phyloP scores from a whole-genome alignment of 2,113 vertebrate species.

The Mustelus asterias region DNA sequence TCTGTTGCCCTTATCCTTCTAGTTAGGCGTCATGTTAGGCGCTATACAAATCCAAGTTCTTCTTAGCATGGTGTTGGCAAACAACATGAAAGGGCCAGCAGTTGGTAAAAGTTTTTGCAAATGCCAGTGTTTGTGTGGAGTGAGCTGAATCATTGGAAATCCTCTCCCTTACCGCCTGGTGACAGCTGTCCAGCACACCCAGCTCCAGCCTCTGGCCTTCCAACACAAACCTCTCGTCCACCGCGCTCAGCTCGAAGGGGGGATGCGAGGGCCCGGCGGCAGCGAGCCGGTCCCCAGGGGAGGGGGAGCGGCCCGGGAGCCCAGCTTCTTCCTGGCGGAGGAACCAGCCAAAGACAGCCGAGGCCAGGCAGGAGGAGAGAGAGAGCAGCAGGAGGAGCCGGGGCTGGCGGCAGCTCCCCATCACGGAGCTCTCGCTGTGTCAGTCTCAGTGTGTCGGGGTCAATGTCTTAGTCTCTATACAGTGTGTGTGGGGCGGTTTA shows the following conservation, averaged over 20 bases:
- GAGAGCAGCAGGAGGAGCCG: conserved; percentile 38
- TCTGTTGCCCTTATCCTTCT: neutral
- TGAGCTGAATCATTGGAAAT: too few relatives aligned
- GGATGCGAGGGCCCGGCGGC: neutral
- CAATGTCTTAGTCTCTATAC: too few relatives aligned
- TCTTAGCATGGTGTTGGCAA: neutral
- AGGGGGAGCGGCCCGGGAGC: accelerated
- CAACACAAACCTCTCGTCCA: conserved; percentile 54
- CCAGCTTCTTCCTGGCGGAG: neutral
- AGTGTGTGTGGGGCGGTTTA: too few relatives aligned
- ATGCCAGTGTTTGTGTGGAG: neutral
- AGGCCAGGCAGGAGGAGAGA: accelerated
- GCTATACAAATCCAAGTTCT: neutral
- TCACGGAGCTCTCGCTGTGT: neutral
- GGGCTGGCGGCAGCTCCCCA: neutral
- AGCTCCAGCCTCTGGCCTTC: conserved; percentile 52
- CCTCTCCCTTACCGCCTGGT: conserved; percentile 44
- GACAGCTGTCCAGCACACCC: conserved; percentile 52
- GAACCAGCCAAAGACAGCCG: conserved; percentile 41
- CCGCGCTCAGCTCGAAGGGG: conserved; percentile 51
- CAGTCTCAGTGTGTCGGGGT: too few relatives aligned
- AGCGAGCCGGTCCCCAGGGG: neutral
- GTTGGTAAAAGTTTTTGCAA: neutral
- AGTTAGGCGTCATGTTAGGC: neutral
- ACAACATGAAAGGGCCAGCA: neutral